A percentile compares a stretch with the other conserved stretches of the same genome.
These are phyloP conservation scores for Torymus auratus DNA, from an alignment of 2,888 invertebrate species.

Conservation along the genomic window DNA sequence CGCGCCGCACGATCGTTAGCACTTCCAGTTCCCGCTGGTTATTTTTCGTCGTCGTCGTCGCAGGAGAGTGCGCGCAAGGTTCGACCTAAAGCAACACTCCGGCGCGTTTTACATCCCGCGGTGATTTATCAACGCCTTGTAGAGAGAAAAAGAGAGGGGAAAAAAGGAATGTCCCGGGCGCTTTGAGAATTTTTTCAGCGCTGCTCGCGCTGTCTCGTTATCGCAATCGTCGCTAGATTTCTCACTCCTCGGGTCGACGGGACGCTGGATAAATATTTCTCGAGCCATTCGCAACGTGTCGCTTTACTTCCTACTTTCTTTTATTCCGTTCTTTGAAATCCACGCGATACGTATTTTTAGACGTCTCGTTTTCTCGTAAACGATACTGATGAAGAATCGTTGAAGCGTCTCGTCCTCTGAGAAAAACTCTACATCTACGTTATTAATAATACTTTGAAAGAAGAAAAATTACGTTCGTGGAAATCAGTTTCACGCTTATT, in stretches of 20 bases:
- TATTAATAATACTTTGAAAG: too few relatives aligned
- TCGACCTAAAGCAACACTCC: constrained; percentile 10
- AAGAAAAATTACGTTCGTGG: background rate
- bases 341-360: constrained; percentile 20
- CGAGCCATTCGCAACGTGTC: constrained; percentile 26
- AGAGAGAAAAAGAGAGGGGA: constrained; percentile 18
- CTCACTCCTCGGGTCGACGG: constrained; percentile 20
- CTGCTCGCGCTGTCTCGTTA: constrained; percentile 39
- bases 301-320: constrained; percentile 22
- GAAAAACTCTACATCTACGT: too few relatives aligned
- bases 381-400: background rate
- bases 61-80: background rate
- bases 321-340: constrained; percentile 12
- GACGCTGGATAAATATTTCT: constrained; percentile 46
- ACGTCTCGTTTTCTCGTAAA: constrained; percentile 11
- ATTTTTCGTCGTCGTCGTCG: constrained; percentile 15
- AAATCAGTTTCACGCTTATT: background rate
- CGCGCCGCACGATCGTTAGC: constrained; percentile 31
- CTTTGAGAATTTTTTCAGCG: constrained; percentile 8
- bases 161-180: constrained; percentile 2
- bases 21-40: constrained; percentile 3
- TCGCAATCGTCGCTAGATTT: constrained; percentile 47
- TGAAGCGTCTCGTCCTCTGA: too few relatives aligned
- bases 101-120: constrained; percentile 62
- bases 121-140: constrained; percentile 66